phyloP scores from a whole-genome alignment of 2,888 invertebrate species.

The Caenorhabditis becei region DNA sequence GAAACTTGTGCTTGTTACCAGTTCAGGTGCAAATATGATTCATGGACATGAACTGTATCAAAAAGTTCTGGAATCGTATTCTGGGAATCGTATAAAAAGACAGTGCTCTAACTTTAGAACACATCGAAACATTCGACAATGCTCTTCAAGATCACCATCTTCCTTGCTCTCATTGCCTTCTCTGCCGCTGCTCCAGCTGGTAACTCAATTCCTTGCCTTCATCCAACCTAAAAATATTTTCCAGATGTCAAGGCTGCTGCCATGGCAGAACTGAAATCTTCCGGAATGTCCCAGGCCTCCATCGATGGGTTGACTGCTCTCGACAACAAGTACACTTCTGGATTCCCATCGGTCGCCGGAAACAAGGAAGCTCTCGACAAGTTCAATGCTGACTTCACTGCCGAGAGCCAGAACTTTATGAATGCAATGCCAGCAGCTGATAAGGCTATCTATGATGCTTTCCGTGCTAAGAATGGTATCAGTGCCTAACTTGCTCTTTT shows the following conservation, averaged over 20 bases:
- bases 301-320: conserved; percentile 35
- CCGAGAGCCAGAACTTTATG: conserved; percentile 17
- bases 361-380: conserved; percentile 19
- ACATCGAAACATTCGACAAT: too few relatives aligned
- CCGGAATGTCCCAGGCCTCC: conserved; percentile 27
- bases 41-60: too few relatives aligned
- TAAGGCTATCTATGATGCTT: conserved; percentile 15
- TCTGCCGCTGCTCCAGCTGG: not conserved
- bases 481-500: too few relatives aligned
- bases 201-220: not conserved
- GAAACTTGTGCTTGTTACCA: not conserved
- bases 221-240: too few relatives aligned
- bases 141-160: too few relatives aligned
- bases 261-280: not conserved
- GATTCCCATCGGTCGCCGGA: conserved; percentile 16
- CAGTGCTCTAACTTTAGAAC: too few relatives aligned
- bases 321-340: conserved; percentile 10
- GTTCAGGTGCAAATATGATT: not conserved
- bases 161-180: too few relatives aligned
- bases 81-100: too few relatives aligned
- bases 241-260: not conserved
- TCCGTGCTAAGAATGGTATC: conserved; percentile 19
- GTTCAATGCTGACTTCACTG: conserved; percentile 14
- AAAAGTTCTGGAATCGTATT: not conserved
- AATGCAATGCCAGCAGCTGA: conserved; percentile 21